Evolutionary conservation across 2,797 vertebrate species (phyloP).

Genomic region (Clarias laeviceps): DNA sequence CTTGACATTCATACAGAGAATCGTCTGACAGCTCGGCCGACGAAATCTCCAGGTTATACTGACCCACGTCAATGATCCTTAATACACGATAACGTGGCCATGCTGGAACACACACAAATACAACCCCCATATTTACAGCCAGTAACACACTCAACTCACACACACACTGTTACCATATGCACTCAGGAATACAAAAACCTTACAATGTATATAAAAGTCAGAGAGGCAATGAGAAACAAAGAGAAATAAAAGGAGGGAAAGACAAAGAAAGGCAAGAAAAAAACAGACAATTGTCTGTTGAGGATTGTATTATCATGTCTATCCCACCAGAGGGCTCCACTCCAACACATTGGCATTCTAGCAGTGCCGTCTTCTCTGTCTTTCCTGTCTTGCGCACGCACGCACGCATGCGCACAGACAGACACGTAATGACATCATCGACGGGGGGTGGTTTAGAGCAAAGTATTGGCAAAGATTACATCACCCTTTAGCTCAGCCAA

Average conservation of each 20-base stretch:
- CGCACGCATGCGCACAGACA: background rate
- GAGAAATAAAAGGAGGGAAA: conserved; percentile 1
- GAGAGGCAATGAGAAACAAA: background rate
- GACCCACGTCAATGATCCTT: conserved; percentile 83
- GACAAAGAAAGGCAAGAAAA: background rate
- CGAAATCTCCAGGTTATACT: conserved; percentile 93
- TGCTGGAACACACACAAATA: conserved; percentile 67
- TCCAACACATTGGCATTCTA: conserved; percentile 50
- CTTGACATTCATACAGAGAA: conserved; percentile 93
- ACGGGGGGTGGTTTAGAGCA: conserved; percentile 58
- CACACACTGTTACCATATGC: background rate
- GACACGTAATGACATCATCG: conserved; percentile 63
- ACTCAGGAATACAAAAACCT: background rate
- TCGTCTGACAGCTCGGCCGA: conserved; percentile 88
- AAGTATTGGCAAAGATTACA: conserved; percentile 90
- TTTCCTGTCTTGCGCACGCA: background rate
- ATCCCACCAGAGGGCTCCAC: conserved; percentile 46
- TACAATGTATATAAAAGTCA: background rate
- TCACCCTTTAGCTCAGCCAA: conserved; percentile 75
- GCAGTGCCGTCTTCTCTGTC: conserved; percentile 33
- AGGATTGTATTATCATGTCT: conserved; percentile 14
- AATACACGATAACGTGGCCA: conserved; percentile 90
- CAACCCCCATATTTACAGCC: background rate
- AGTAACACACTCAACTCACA: conserved; percentile 33
- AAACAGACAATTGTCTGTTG: background rate